Evolutionary conservation across 2,888 invertebrate genomes (phyloP), one percentile per base, ranked within the genome.

Genomic region (Muscina levida): DNA sequence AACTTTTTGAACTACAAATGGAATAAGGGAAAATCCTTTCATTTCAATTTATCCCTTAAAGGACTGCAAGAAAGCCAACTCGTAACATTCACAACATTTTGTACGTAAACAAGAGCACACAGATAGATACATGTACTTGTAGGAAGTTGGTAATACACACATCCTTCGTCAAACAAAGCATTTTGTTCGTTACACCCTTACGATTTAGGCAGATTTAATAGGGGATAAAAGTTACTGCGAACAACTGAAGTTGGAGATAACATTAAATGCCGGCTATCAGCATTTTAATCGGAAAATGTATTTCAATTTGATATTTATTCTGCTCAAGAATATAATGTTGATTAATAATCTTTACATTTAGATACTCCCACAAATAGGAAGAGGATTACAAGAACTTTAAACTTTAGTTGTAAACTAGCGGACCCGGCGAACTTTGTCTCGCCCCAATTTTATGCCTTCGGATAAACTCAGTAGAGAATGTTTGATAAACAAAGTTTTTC

Each of bases 1-100:
- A 62, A 62, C 42, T 62, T 62, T n/a, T 62, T 62, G 42, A 59
- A 42, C 62, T 62, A 22, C 10, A 19, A 62, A 62, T 42, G 62
- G 22, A 42, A 22, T 42, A 42, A 19, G 48, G 10, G 48, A 48
- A 42, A 62, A 62, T 62, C 62, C 42, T 42, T 62, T 62, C 42
- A 10, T 42, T 22, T 22, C 37, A 42, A 42, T 2, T 39, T 19
- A 15, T 42, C 22, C 19, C 42, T 62, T 13, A 62, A 62, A 42
- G 62, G 62, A 62, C 42, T 42, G 62, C 11, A n/a, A 62, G 39
- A n/a, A n/a, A n/a, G n/a, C n/a, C n/a, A n/a, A n/a, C n/a, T n/a
- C 17, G 8, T 48, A 48, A 19, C 19, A 48, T 48, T 22, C 17
- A 19, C 19, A 3, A 48, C 19, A 19, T 48, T 48, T n/a, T n/a